Conservation (phyloP, 2,113 vertebrate genomes). For the Gopherus flavomarginatus region DNA sequence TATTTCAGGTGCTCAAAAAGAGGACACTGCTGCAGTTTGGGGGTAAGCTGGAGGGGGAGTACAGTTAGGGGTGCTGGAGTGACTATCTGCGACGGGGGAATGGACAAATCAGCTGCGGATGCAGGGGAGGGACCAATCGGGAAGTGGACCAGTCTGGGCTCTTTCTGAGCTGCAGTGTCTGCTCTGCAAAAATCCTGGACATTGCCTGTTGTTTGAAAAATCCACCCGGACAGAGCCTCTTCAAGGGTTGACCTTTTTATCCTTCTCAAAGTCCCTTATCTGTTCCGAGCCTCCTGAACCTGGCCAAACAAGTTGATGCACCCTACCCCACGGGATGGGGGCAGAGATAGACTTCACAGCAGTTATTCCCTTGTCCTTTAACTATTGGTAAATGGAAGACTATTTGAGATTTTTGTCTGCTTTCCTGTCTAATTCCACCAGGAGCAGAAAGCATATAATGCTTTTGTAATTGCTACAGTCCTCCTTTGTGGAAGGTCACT, state of each 20-base stretch:
- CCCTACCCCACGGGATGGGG: neutral
- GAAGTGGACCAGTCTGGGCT: neutral
- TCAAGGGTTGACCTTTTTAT: neutral
- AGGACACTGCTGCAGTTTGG: neutral
- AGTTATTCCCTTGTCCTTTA: neutral
- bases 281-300: rapidly evolving
- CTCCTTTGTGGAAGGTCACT: slow-evolving; percentile 43
- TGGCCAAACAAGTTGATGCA: neutral
- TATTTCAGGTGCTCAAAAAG: neutral
- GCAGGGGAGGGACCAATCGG: neutral
- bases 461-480: neutral
- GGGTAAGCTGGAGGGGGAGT: too few relatives aligned
- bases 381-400: neutral
- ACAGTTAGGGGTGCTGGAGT: too few relatives aligned
- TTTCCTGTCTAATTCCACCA: too few relatives aligned
- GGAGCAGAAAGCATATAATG: neutral
- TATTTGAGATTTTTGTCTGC: neutral
- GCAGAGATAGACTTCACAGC: neutral
- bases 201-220: neutral
- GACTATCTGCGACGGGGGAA: neutral
- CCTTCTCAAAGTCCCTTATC: neutral
- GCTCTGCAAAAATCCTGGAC: neutral
- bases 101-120: neutral
- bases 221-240: too few relatives aligned
- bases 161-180: neutral